These are phyloP conservation scores for Actinemys pallida DNA, from an alignment of 2,113 vertebrate genomes.

Conservation along the genomic window DNA sequence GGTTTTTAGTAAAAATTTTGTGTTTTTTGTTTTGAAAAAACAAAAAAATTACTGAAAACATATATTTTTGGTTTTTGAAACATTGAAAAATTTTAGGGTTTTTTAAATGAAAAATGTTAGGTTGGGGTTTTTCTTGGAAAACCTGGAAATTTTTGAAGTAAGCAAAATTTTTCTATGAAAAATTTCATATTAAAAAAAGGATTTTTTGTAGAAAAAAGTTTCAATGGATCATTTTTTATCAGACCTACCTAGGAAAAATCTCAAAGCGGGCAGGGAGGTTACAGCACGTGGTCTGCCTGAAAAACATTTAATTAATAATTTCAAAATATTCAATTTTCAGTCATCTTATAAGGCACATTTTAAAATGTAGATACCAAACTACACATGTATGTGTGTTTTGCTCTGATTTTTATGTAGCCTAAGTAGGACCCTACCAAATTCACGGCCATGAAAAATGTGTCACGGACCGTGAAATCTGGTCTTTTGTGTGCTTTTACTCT, in stretches of 20 bases:
- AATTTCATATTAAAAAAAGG: background rate
- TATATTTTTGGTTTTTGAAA: background rate
- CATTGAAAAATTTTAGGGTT: too few species aligned
- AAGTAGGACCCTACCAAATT: too few species aligned
- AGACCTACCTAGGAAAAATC: background rate
- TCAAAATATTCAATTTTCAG: background rate
- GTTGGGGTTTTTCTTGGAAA: background rate
- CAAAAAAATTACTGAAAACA: background rate
- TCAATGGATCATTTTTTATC: background rate
- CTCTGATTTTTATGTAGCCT: too few species aligned
- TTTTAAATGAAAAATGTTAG: background rate
- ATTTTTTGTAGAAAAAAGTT: background rate
- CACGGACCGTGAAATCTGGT: too few species aligned
- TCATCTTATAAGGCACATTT: background rate
- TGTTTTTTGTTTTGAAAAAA: background rate
- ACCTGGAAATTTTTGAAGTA: background rate
- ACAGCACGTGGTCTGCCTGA: background rate
- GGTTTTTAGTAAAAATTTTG: background rate
- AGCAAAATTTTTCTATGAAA: background rate
- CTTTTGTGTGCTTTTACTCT: too few species aligned
- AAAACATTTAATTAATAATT: background rate
- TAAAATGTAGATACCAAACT: background rate
- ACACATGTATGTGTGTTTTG: background rate
- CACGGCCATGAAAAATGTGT: too few species aligned
- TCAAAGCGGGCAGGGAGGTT: accelerated